Evolutionary conservation across 1,140 invertebrate species (phyloP).

Genomic region (Leptinotarsa undecemlineata): DNA sequence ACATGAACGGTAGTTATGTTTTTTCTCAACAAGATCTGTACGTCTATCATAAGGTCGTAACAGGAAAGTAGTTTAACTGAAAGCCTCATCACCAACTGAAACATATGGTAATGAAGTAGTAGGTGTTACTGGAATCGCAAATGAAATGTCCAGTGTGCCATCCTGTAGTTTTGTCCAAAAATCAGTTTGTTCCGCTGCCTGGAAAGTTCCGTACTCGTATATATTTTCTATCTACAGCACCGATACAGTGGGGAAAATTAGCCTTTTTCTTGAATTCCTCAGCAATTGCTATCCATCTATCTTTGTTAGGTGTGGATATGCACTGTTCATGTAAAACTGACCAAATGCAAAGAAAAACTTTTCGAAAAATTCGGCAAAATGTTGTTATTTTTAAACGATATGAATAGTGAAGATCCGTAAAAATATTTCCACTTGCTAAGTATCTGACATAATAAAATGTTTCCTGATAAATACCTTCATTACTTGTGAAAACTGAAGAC

Average conservation of each 20-base stretch:
- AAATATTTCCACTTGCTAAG: slow-evolving; percentile 38
- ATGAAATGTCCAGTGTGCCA: slow-evolving; percentile 11
- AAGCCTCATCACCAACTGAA: background rate
- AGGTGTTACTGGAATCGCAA: slow-evolving; percentile 4
- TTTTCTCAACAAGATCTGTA: slow-evolving; percentile 11
- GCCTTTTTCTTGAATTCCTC: slow-evolving; percentile 34
- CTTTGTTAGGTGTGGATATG: slow-evolving; percentile 22
- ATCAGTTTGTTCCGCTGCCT: no score
- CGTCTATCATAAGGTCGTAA: slow-evolving; percentile 17
- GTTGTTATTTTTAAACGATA: slow-evolving; percentile 38
- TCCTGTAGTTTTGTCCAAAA: slow-evolving; percentile 11
- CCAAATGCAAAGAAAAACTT: no score
- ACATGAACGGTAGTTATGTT: background rate
- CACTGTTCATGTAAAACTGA: no score
- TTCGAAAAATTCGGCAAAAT: slow-evolving; percentile 23
- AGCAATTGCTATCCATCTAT: slow-evolving; percentile 19
- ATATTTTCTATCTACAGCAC: no score
- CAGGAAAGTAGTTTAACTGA: background rate
- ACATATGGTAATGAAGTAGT: background rate
- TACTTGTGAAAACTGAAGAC: slow-evolving; percentile 12
- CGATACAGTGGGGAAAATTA: slow-evolving; percentile 56
- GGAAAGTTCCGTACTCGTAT: no score
- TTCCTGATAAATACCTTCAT: background rate
- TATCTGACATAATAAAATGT: slow-evolving; percentile 7
- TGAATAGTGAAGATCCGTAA: slow-evolving; percentile 33